Conservation (phyloP, 2,113 vertebrate genomes). For the Talpa occidentalis region DNA sequence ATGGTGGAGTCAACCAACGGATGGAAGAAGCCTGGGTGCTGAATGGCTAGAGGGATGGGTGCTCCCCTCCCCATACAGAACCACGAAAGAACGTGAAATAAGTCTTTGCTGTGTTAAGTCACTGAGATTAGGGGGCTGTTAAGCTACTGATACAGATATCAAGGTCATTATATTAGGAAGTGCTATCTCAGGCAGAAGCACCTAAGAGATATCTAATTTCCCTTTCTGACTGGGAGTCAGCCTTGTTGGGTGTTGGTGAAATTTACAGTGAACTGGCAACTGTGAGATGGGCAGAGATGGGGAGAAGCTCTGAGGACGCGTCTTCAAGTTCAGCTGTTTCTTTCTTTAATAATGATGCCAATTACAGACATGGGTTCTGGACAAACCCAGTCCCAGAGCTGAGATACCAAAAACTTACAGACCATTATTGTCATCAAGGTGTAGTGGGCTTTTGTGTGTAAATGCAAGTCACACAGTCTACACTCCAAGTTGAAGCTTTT, state of each 20-base stretch:
- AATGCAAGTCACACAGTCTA: rapidly evolving
- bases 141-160: not conserved
- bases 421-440: rapidly evolving
- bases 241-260: not conserved
- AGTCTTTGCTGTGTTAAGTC: not conserved
- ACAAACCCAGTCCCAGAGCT: not conserved
- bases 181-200: not conserved
- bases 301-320: not conserved
- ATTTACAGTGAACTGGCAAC: not conserved
- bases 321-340: not conserved
- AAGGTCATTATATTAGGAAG: not conserved
- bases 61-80: rapidly evolving
- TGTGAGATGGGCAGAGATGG: rapidly evolving
- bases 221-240: not conserved
- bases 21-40: not conserved
- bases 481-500: not conserved
- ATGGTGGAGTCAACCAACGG: not conserved
- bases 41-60: rapidly evolving
- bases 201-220: not conserved
- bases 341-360: not conserved
- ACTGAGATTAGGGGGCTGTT: not conserved
- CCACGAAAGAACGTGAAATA: not conserved
- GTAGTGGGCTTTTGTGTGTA: rapidly evolving
- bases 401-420: not conserved
- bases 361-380: rapidly evolving